These are phyloP conservation scores for Andricus quercusramuli DNA, from an alignment of 2,888 invertebrate genomes.

Conservation along the genomic window DNA sequence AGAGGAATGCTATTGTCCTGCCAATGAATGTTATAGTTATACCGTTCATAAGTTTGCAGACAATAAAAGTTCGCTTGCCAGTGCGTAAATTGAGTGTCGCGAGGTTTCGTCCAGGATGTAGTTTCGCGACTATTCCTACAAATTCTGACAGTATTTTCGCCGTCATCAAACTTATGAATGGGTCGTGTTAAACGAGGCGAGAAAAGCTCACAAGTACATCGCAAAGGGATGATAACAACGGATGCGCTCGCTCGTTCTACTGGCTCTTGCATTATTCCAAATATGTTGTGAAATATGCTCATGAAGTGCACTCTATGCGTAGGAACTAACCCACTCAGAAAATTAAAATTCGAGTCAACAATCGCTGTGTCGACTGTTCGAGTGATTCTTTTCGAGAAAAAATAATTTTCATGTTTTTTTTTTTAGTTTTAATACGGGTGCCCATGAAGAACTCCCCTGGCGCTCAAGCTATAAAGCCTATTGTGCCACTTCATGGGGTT, in stretches of 20 bases:
- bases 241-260: slow-evolving; percentile 47
- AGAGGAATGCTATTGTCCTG: not conserved
- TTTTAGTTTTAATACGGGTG: too few species aligned
- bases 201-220: slow-evolving; percentile 69
- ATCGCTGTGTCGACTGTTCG: too few species aligned
- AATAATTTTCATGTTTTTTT: too few species aligned
- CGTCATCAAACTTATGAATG: slow-evolving; percentile 66
- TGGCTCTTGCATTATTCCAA: not conserved
- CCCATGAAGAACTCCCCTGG: too few species aligned
- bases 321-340: too few species aligned
- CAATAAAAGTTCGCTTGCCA: not conserved
- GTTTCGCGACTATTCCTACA: not conserved
- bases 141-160: slow-evolving; percentile 60
- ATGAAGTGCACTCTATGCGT: too few species aligned
- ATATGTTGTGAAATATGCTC: not conserved
- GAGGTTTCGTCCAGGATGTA: not conserved
- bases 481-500: too few species aligned
- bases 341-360: too few species aligned
- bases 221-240: slow-evolving; percentile 66
- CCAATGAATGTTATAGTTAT: not conserved
- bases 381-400: too few species aligned
- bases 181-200: slow-evolving; percentile 68
- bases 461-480: rapidly evolving
- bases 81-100: slow-evolving; percentile 1
- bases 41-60: not conserved